Conservation (phyloP, 2,113 vertebrate species). For the Trichechus manatus region DNA sequence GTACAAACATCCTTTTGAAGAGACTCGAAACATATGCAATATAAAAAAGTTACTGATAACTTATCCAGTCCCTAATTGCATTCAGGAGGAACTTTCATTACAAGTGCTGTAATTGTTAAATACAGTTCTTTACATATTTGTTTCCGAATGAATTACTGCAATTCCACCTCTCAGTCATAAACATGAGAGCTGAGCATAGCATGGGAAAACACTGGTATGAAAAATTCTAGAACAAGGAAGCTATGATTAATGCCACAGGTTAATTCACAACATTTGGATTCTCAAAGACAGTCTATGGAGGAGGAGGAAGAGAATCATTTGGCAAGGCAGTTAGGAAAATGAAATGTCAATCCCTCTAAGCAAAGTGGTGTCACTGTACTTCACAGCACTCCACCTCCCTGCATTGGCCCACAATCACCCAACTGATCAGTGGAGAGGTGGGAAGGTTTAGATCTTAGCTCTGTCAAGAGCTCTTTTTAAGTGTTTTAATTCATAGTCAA, state of each 20-base stretch:
- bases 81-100: slow-evolving; percentile 32
- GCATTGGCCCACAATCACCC: not conserved
- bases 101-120: slow-evolving; percentile 50
- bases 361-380: not conserved
- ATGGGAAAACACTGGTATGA: slow-evolving; percentile 68
- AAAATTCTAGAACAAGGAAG: slow-evolving; percentile 75
- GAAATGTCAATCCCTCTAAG: slow-evolving; percentile 66
- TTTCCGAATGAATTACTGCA: slow-evolving; percentile 70
- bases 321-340: slow-evolving; percentile 46
- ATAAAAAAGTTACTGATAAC: not conserved
- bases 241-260: slow-evolving; percentile 70
- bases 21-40: not conserved
- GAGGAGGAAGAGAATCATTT: slow-evolving; percentile 48
- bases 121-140: slow-evolving; percentile 47
- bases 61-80: not conserved
- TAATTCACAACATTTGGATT: slow-evolving; percentile 73
- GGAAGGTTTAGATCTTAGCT: not conserved
- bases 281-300: slow-evolving; percentile 55
- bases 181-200: slow-evolving; percentile 61
- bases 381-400: not conserved
- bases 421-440: not conserved
- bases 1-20: slow-evolving; percentile 18
- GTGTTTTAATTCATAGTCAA: slow-evolving; percentile 27
- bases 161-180: slow-evolving; percentile 71
- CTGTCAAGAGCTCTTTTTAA: slow-evolving; percentile 7